A percentile compares a stretch with the other conserved stretches of the same genome.
Conservation (phyloP, 2,113 vertebrate species). For the Caracal caracal region DNA sequence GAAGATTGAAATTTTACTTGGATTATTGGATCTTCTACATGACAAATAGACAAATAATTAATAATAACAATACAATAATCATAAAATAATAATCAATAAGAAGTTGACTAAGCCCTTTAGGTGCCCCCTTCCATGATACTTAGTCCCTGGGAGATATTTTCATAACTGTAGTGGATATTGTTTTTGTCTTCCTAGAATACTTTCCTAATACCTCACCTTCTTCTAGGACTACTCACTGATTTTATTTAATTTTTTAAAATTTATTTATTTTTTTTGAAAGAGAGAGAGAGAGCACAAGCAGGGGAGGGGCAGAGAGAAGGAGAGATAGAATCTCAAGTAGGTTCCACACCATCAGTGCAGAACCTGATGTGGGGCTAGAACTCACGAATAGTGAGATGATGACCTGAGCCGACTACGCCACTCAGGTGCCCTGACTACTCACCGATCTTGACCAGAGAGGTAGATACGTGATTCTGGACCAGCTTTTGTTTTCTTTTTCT, state of each 20-base stretch:
- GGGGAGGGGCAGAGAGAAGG: no score
- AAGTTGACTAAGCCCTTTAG: neutral
- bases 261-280: no score
- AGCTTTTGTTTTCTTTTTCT: neutral
- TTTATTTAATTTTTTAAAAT: neutral
- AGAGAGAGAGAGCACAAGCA: no score
- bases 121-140: neutral
- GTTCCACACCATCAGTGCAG: no score
- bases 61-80: no score
- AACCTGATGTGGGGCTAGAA: no score
- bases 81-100: constrained; percentile 32
- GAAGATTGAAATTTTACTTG: constrained; percentile 17
- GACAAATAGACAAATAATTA: neutral
- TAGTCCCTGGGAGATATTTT: neutral
- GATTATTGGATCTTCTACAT: neutral
- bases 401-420: no score
- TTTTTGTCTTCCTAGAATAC: neutral
- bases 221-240: neutral
- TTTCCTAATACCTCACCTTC: neutral
- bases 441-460: neutral
- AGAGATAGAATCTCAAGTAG: no score
- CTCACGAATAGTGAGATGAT: no score
- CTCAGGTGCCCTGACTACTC: neutral
- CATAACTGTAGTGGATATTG: neutral
- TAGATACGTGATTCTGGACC: neutral